phyloP scores from a whole-genome alignment of 2,113 vertebrate species.

The Clarias gariepinus region DNA sequence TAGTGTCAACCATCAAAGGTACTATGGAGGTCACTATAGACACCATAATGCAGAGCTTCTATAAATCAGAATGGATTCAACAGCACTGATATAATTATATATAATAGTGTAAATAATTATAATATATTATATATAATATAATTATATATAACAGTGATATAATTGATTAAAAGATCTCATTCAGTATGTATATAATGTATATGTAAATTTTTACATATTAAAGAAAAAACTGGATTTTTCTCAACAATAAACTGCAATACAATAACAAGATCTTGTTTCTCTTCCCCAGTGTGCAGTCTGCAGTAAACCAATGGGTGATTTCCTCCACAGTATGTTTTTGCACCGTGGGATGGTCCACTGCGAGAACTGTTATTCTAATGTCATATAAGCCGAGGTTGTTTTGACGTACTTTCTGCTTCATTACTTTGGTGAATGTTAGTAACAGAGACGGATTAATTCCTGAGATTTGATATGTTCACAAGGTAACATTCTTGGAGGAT shows the following conservation, averaged over 20 bases:
- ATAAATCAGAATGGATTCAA: not conserved
- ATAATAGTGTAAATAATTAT: no score
- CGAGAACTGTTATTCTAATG: constrained; percentile 81
- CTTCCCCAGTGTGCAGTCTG: constrained; percentile 80
- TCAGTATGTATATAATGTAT: not conserved
- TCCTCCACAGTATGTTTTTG: constrained; percentile 82
- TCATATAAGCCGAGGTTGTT: constrained; percentile 67
- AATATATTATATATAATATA: no score
- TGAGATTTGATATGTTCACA: not conserved
- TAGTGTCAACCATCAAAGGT: not conserved
- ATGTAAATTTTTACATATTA: not conserved
- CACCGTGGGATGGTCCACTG: constrained; percentile 84
- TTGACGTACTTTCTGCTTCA: not conserved
- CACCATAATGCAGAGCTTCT: not conserved
- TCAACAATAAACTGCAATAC: not conserved
- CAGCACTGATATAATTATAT: no score
- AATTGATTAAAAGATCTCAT: not conserved
- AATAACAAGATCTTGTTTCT: not conserved
- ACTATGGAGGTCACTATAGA: not conserved
- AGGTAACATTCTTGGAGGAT: no score
- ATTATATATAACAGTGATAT: no score
- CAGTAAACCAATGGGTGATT: constrained; percentile 84
- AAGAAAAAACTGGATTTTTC: not conserved
- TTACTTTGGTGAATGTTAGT: not conserved
- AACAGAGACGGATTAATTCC: not conserved